Percentiles rank a stretch among this genome's conserved stretches.
These are phyloP conservation scores for Odocoileus virginianus DNA, from an alignment of 2,113 vertebrate genomes.

Conservation along the genomic window DNA sequence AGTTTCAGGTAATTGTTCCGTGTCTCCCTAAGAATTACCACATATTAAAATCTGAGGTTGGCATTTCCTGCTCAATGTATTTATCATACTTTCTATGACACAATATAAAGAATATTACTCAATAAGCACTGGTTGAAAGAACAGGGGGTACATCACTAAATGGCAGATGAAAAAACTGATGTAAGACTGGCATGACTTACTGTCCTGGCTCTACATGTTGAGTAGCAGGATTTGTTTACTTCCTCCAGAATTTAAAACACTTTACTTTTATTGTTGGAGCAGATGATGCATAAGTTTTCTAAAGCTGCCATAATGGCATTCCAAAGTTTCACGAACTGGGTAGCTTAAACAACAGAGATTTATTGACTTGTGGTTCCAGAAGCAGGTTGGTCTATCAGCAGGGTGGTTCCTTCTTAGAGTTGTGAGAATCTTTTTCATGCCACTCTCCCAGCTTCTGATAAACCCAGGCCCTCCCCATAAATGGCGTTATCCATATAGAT, in stretches of 20 bases:
- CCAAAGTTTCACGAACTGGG: background rate
- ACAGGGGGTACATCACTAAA: background rate
- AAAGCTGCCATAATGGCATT: background rate
- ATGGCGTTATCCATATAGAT: background rate
- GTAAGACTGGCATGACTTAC: background rate
- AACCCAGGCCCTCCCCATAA: rapidly evolving
- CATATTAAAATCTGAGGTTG: background rate
- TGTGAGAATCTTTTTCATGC: background rate
- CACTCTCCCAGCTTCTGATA: background rate
- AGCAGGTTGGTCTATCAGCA: background rate
- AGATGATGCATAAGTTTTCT: background rate
- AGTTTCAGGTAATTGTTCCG: background rate
- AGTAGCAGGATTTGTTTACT: background rate
- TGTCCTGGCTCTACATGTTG: background rate
- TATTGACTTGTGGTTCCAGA: background rate
- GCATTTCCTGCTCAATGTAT: background rate
- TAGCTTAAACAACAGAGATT: background rate
- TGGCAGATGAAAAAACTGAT: background rate
- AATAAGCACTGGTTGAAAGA: background rate
- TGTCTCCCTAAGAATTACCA: background rate
- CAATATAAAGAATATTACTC: background rate
- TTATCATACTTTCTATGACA: background rate
- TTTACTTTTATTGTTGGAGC: background rate
- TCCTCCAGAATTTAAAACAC: background rate
- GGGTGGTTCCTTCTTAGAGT: background rate